Evolutionary conservation across 2,888 invertebrate species (phyloP), one percentile per base, ranked within the genome.

Genomic region (Monopis laevigella): DNA sequence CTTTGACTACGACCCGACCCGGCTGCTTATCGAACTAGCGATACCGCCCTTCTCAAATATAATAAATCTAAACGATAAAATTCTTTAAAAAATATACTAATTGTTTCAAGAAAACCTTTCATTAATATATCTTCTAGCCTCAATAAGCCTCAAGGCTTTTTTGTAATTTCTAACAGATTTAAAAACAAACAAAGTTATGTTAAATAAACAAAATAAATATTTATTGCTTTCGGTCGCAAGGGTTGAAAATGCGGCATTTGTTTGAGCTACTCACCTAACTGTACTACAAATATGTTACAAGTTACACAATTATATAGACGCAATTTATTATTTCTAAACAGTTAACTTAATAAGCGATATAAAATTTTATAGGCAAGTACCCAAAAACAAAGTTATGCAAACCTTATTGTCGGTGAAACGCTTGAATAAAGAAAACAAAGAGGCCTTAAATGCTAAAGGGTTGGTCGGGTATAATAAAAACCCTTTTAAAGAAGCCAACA

Each of bases 11-110:
- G 10, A 24, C 26, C 8, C 35, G 36, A 28, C 10, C 27, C 18
- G 11, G 27, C 39, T 14, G 17, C 18, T 40, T 40, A 40, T 40
- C 40, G 40, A 18, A 29, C 54, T 49, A 45, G 51, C 65, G 75
- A 77, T 78, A 75, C 71, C 66, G 65, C 60, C 66, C 65, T 67
- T 62, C 59, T 61, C 69, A 74, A 75, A 77, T 67, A 73, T 70
- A 74, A 78, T 74, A 77, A 77, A 77, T 77, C 68, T 72, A 65
- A 52, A 48, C 57, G 70, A 77, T 78, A 72, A 74, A 64, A 67
- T 69, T 62, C 63, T 66, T 65, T 55, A 29, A 67, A 70, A 64
- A 63, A 56, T 49, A 65, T 62, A 62, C 68, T 72, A 74, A 77
- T 75, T 78, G 68, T 71, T 72, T 69, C 54, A 60, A 52, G 55